phyloP scores from a whole-genome alignment of 2,888 invertebrate species.

The Mesoligia furuncula region DNA sequence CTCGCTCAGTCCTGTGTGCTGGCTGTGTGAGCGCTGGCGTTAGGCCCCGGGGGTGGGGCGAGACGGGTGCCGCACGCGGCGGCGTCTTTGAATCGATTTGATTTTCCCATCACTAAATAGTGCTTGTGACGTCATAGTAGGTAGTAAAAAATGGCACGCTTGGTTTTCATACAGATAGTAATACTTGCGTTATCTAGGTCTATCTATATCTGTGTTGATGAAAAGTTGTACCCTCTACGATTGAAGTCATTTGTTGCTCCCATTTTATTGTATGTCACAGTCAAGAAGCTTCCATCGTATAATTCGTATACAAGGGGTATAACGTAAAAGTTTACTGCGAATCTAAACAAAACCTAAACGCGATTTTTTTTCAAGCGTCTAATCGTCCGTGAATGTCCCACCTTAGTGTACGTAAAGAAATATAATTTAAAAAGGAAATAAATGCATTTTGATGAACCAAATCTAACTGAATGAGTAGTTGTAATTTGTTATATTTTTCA shows the following conservation, averaged over 20 bases:
- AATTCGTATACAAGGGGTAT: background rate
- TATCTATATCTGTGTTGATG: no score
- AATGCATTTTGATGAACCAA: slow-evolving; percentile 78
- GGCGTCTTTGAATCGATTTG: no score
- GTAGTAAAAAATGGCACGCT: no score
- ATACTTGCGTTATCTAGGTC: no score
- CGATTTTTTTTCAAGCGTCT: slow-evolving; percentile 26
- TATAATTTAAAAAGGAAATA: slow-evolving; percentile 67
- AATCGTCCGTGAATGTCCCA: slow-evolving; percentile 40
- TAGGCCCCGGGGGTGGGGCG: no score
- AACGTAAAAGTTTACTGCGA: background rate
- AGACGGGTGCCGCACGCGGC: no score
- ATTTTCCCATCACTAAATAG: no score
- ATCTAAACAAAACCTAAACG: slow-evolving; percentile 26
- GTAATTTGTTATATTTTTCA: slow-evolving; percentile 58
- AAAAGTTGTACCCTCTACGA: no score
- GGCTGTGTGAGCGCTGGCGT: no score
- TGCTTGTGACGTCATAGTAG: no score
- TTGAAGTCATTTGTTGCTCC: background rate
- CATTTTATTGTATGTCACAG: background rate
- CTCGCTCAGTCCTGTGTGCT: no score
- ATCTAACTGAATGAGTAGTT: slow-evolving; percentile 68
- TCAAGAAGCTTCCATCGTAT: background rate
- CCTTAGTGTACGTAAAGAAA: slow-evolving; percentile 65
- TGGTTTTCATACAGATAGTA: no score